Evolutionary conservation across 2,797 vertebrate genomes (phyloP).

Genomic region (Pagetopsis macropterus): DNA sequence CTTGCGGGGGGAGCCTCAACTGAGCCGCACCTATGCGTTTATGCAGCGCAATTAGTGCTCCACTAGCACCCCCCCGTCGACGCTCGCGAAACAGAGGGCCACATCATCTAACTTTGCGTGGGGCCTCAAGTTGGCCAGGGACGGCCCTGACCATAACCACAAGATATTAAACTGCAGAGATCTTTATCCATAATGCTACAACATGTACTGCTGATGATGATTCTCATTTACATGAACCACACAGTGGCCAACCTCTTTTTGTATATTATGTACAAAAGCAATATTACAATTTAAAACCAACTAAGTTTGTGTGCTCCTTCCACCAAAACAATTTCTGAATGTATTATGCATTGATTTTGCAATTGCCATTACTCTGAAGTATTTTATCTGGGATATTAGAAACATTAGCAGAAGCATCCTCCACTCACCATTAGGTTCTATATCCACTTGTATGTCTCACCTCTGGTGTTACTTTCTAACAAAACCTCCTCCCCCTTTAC

Average conservation of each 20-base stretch:
- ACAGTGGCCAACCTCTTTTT: background rate
- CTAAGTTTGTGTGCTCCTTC: background rate
- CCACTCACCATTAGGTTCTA: constrained; percentile 4
- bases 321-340: background rate
- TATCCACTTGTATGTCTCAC: background rate
- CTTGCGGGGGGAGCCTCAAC: no score
- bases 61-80: no score
- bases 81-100: no score
- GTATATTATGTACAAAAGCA: background rate
- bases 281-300: background rate
- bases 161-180: background rate
- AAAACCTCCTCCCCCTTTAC: constrained; percentile 10
- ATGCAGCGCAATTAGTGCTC: no score
- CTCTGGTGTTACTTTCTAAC: constrained; percentile 17
- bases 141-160: no score
- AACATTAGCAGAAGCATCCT: background rate
- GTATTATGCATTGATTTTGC: background rate
- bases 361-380: background rate
- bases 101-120: no score
- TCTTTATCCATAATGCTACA: background rate
- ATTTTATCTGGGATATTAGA: background rate
- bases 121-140: no score
- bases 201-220: background rate
- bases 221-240: background rate
- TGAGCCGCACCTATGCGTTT: no score